These are phyloP conservation scores for Microctonus brassicae DNA, from an alignment of 2,888 invertebrate genomes.

Conservation along the genomic window DNA sequence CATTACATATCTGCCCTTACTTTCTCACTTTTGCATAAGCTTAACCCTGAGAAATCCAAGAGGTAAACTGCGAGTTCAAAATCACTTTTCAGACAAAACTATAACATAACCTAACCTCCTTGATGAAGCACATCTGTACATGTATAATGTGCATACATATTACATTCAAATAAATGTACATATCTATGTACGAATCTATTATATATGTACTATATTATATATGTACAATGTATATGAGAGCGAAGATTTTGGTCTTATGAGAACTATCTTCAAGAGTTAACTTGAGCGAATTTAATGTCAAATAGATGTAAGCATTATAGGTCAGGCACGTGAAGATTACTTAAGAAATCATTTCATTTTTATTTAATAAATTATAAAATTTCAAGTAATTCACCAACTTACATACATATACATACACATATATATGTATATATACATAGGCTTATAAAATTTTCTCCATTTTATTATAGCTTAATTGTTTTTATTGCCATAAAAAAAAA, in stretches of 20 bases:
- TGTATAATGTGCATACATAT: too few species aligned
- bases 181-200: too few species aligned
- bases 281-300: neutral
- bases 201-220: too few species aligned
- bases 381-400: too few species aligned
- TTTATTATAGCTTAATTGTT: neutral
- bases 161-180: too few species aligned
- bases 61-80: conserved; percentile 22
- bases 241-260: neutral
- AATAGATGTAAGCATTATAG: neutral
- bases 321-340: neutral
- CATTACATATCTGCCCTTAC: conserved; percentile 4
- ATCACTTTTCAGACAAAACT: conserved; percentile 29
- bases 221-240: conserved; percentile 13
- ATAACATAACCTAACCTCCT: conserved; percentile 7
- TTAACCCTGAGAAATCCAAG: conserved; percentile 21
- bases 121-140: conserved; percentile 29
- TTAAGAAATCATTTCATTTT: neutral
- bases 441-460: neutral
- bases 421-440: too few species aligned
- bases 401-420: too few species aligned
- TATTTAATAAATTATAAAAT: neutral
- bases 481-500: neutral
- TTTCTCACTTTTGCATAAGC: conserved; percentile 24
- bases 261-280: neutral